Base-by-base conservation (phyloP, 2,797 vertebrate genomes). In the Leuciscus waleckii region DNA sequence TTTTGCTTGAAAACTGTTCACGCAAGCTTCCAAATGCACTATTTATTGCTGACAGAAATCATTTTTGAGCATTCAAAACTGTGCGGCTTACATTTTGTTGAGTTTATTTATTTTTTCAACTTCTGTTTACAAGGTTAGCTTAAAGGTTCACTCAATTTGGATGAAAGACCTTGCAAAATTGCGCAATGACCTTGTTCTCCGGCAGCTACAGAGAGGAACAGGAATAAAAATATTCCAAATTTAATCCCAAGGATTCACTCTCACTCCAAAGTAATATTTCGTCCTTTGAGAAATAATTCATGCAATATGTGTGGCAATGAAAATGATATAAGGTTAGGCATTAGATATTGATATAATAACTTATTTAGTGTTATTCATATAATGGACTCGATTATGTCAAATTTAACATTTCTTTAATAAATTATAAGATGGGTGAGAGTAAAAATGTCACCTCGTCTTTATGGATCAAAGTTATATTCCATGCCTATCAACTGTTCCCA, bases 391-490 rank as follows among this genome's bases (percentile, higher is more conserved):
- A 90, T 89, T 85, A 88, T 86, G 86, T 88, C 83, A 83, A 84
- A 77, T 87, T 85, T 85, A 82, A 88, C 87, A 85, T 87, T 88
- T 88, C 84, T 81, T 85, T 85, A 73, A 88, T 89, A 89, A 74
- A 90, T 91, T 81, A 90, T 77, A 71, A 79, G 82, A 71, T n/a
- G 46, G 51, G 37, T 35, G 81, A 77, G 85, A 79, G 84, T 90
- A 85, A 89, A 91, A 88, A 90, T 87, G 87, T 91, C 88, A 88
- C 76, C 87, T 90, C 77, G 68, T 87, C 88, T 89, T 89, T 89
- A 90, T 87, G 88, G 86, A 90, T 88, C 86, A 88, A 87, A 88
- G 81, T 89, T 89, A 86, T 86, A 87, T 76, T 88, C 86, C 17
- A 83, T 78, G 86, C 58, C 85, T 84, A 89, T 87, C 80, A 79